phyloP scores from a whole-genome alignment of 2,888 invertebrate genomes.

The Helicoverpa assulta region DNA sequence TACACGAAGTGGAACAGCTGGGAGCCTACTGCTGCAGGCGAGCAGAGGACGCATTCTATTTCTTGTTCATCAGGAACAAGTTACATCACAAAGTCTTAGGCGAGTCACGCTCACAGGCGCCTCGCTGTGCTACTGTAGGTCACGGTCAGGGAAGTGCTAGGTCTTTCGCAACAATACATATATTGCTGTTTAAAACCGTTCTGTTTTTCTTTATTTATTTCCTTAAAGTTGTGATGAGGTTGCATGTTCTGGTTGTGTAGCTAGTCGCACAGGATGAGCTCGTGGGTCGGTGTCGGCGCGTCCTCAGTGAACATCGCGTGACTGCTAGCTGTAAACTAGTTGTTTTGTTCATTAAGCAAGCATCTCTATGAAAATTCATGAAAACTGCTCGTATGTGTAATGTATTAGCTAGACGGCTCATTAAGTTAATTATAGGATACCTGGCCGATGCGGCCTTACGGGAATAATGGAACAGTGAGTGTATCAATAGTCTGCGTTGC shows the following conservation, averaged over 20 bases:
- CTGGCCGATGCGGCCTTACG: not conserved
- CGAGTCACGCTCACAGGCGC: too few relatives aligned
- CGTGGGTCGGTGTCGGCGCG: not conserved
- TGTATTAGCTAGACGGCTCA: constrained; percentile 14
- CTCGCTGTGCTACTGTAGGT: too few relatives aligned
- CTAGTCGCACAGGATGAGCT: constrained; percentile 2
- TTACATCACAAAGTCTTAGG: too few relatives aligned
- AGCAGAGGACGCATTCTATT: too few relatives aligned
- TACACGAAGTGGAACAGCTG: too few relatives aligned
- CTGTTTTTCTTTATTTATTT: too few relatives aligned
- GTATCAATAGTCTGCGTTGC: not conserved
- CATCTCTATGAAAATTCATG: constrained; percentile 38
- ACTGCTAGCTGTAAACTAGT: constrained; percentile 7
- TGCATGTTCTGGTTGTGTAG: not conserved
- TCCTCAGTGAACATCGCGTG: constrained; percentile 33
- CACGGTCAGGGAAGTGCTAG: too few relatives aligned
- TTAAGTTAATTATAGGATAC: constrained; percentile 12
- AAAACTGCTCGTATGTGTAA: constrained; percentile 33
- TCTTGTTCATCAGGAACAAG: too few relatives aligned
- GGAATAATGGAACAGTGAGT: not conserved
- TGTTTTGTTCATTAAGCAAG: constrained; percentile 15
- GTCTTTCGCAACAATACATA: too few relatives aligned
- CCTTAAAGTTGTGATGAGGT: too few relatives aligned
- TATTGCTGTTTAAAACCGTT: too few relatives aligned
- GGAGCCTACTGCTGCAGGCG: too few relatives aligned